A percentile compares a stretch with the other conserved stretches of the same genome.
phyloP scores from a whole-genome alignment of 2,797 vertebrate genomes.

The Fistularia commersonii region DNA sequence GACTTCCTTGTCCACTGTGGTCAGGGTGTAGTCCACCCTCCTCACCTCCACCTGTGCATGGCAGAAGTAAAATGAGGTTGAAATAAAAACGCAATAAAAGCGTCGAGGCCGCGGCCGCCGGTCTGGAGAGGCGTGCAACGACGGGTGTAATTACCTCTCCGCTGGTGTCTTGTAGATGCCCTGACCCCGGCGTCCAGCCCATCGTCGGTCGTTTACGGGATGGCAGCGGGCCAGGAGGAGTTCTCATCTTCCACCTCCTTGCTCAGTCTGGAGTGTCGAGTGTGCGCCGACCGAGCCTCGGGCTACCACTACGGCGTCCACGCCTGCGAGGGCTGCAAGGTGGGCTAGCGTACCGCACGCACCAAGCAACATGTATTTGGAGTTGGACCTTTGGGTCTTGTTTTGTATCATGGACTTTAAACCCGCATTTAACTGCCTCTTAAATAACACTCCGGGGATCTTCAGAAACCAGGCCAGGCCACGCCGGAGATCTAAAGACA shows the following conservation, averaged over 20 bases:
- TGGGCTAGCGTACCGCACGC: constrained; percentile 40
- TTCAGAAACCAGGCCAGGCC: constrained; percentile 3
- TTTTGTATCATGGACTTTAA: no score
- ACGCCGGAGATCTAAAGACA: constrained; percentile 7
- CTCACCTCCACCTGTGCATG: no score
- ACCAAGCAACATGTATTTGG: no score
- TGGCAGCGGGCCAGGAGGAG: constrained; percentile 77
- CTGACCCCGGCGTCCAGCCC: constrained; percentile 94
- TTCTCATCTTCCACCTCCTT: constrained; percentile 69
- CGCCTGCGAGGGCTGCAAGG: constrained; percentile 93
- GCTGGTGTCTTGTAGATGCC: constrained; percentile 73
- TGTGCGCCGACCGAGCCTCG: constrained; percentile 94
- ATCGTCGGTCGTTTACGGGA: constrained; percentile 79
- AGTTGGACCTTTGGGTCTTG: no score
- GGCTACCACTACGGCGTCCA: constrained; percentile 98
- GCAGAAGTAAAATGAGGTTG: no score
- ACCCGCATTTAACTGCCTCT: no score
- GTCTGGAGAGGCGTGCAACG: no score
- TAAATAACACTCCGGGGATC: no score
- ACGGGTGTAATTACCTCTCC: not conserved
- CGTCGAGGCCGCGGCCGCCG: no score
- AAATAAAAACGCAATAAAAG: no score
- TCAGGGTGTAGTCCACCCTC: no score
- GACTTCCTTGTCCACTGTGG: no score
- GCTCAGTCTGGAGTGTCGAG: constrained; percentile 90